Percentiles rank a stretch among this genome's conserved stretches.
Conservation (phyloP, 2,888 invertebrate genomes). For the Dromius quadrimaculatus region DNA sequence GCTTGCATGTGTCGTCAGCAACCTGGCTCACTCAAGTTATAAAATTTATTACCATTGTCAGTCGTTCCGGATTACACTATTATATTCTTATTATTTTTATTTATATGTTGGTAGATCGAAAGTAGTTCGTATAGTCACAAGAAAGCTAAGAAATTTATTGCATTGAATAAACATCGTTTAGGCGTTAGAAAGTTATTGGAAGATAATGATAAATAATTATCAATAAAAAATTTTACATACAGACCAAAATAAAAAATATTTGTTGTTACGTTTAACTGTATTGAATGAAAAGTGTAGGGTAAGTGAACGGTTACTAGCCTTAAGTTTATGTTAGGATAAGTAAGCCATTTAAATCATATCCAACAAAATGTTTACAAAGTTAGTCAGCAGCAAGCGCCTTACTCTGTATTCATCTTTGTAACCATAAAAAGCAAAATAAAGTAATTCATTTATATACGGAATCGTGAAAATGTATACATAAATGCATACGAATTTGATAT, state of each 20-base stretch:
- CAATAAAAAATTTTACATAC: slow-evolving; percentile 35
- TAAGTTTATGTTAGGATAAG: slow-evolving; percentile 63
- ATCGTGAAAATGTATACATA: slow-evolving; percentile 39
- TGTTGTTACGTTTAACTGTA: slow-evolving; percentile 48
- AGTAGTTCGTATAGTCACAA: slow-evolving; percentile 36
- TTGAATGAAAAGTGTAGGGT: slow-evolving; percentile 44
- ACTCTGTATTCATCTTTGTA: slow-evolving; percentile 47
- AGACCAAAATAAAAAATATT: slow-evolving; percentile 46
- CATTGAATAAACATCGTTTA: slow-evolving; percentile 31
- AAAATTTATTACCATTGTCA: slow-evolving; percentile 18
- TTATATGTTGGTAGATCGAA: slow-evolving; percentile 38
- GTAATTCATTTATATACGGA: slow-evolving; percentile 42
- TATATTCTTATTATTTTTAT: slow-evolving; percentile 31
- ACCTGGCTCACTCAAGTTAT: slow-evolving; percentile 19
- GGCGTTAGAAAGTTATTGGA: slow-evolving; percentile 22
- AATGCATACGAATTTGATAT: slow-evolving; percentile 47
- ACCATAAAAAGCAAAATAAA: slow-evolving; percentile 42
- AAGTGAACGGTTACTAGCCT: slow-evolving; percentile 62
- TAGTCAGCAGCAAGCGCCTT: slow-evolving; percentile 47
- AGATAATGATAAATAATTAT: slow-evolving; percentile 38
- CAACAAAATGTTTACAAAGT: slow-evolving; percentile 54
- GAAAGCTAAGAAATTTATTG: slow-evolving; percentile 25
- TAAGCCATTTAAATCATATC: slow-evolving; percentile 65
- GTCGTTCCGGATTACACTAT: slow-evolving; percentile 22
- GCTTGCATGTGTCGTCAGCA: slow-evolving; percentile 10